Percentiles rank a stretch among this genome's conserved stretches.
Evolutionary conservation across 2,888 invertebrate species (phyloP).

Genomic region (Branchellion lobata): DNA sequence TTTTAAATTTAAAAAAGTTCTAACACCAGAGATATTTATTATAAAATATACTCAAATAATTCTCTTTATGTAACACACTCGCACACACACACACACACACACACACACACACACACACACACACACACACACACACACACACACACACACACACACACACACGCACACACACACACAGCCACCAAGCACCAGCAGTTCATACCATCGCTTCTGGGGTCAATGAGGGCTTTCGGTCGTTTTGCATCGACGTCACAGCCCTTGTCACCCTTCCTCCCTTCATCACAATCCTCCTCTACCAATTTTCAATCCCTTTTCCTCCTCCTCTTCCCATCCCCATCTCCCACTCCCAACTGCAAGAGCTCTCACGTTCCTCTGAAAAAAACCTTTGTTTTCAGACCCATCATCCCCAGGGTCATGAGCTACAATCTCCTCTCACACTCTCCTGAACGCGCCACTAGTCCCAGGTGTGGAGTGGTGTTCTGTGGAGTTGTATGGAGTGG

Average conservation of each 20-base stretch:
- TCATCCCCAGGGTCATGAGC: conserved; percentile 87
- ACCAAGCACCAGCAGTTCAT: conserved; percentile 65
- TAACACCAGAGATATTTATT: too few species aligned
- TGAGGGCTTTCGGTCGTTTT: conserved; percentile 87
- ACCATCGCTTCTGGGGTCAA: conserved; percentile 82
- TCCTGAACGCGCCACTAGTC: conserved; percentile 1
- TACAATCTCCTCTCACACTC: conserved; percentile 49
- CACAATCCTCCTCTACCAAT: conserved; percentile 77
- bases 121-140: too few species aligned
- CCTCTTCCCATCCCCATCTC: conserved; percentile 30
- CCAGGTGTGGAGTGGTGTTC: conserved; percentile 36
- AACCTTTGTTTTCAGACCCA: conserved; percentile 68
- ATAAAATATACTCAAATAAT: too few species aligned
- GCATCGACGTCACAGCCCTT: conserved; percentile 74
- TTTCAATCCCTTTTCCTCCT: conserved; percentile 71
- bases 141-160: too few species aligned
- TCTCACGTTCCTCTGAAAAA: conserved; percentile 14
- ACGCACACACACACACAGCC: conserved; percentile 33
- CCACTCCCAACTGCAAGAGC: background rate
- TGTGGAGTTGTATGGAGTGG: conserved; percentile 50
- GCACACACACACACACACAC: too few species aligned
- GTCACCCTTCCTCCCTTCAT: conserved; percentile 74
- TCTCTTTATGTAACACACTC: too few species aligned
- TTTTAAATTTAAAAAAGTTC: too few species aligned
- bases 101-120: too few species aligned